Evolutionary conservation across 92 coral and sea anemone genomes (phyloP).

Genomic region (Phenganax stokvisi): DNA sequence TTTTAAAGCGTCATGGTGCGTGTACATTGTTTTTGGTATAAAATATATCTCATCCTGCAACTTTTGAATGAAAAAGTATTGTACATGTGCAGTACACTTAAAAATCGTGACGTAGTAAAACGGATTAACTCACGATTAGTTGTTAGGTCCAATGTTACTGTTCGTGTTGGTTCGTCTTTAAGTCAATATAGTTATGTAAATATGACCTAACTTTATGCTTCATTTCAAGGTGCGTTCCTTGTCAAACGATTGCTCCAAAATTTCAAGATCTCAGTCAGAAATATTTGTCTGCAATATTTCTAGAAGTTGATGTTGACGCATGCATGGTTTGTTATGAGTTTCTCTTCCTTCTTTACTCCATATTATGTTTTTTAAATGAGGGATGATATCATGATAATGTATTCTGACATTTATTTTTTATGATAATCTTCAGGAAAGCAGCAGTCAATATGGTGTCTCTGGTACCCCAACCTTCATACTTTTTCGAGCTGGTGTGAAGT

Average conservation of each 20-base stretch:
- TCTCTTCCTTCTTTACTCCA: not conserved
- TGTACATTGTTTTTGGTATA: not conserved
- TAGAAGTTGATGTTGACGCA: slow-evolving; percentile 83
- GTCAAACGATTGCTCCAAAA: slow-evolving; percentile 66
- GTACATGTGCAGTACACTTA: no score
- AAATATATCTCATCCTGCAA: no score
- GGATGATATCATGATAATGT: not conserved
- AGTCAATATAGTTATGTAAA: no score
- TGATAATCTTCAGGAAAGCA: slow-evolving; percentile 59
- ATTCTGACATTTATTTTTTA: not conserved
- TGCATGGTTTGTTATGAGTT: slow-evolving; percentile 53
- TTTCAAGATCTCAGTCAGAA: slow-evolving; percentile 64
- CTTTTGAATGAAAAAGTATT: no score
- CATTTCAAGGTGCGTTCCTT: slow-evolving; percentile 82
- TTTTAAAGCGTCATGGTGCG: slow-evolving; percentile 86
- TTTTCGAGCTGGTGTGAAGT: slow-evolving; percentile 76
- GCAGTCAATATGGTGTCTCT: slow-evolving; percentile 57
- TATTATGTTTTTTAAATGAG: not conserved
- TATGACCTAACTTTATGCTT: no score
- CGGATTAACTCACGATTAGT: no score
- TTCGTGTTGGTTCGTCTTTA: no score
- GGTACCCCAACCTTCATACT: slow-evolving; percentile 94
- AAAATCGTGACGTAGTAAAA: no score
- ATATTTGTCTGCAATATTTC: slow-evolving; percentile 64
- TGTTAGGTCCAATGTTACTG: no score